Base-by-base conservation (phyloP, 1,140 invertebrate species). In the Ips nitidus region DNA sequence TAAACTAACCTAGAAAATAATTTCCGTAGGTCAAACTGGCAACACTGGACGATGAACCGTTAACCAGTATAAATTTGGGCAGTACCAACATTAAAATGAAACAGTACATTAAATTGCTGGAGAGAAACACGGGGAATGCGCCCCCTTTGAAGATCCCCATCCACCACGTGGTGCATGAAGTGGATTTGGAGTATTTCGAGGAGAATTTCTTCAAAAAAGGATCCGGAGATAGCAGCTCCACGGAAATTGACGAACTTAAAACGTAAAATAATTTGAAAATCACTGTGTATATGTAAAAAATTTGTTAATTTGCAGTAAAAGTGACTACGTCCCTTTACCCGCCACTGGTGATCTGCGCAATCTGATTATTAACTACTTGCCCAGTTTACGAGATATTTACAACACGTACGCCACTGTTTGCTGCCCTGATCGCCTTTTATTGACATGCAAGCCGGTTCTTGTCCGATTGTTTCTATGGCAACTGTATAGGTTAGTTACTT, bases 381-480 rank as follows among this genome's bases (percentile, higher is more conserved):
- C 66, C 1, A 56, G 70, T 41, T 50, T 73, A 40, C 66, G 56
- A n/a, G 41, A 47, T 4, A 64, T 73, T 37, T 73, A 73, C 37
- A 45, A 63, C 8, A 70, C 3, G 42, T 73, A 73, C 36, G 68
- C 71, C 3, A 52, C 61, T 2, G 47, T 67, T 8, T 45, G 56
- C 37, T 47, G n/a, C n/a, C 45, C 45, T 5, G 45, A 47, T 47
- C 45, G n/a, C 4, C 4, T 47, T 47, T 47, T 47, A 4, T n/a
- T 47, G 45, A 47, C n/a, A 47, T 47, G 37, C 53, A 69, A 41
- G 22, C 66, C 67, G 5, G 52, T 73, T 3, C 42, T 87, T 71
- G 83, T 82, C 63, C 78, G 84, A 57, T 74, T 86, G 37, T 83
- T 82, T 73, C 74, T 87, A n/a, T 87, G 86, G 85, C 85, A 87